Conservation (phyloP, 2,113 vertebrate species). For the Neopipo cinnamomea region DNA sequence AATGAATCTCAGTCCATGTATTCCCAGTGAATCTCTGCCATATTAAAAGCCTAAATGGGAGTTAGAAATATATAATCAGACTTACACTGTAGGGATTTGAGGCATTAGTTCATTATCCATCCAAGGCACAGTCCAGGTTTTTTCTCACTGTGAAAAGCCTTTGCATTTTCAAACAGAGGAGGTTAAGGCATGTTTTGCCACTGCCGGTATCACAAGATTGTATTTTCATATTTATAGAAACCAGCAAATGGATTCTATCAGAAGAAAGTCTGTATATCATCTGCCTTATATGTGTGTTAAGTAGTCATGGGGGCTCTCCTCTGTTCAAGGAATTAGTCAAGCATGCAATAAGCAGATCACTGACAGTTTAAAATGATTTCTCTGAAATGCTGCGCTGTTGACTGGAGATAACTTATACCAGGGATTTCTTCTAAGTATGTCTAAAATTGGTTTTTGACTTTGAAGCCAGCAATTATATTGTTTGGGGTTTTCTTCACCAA, state of each 20-base stretch:
- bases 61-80: constrained; percentile 9
- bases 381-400: neutral
- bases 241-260: neutral
- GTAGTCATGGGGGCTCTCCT: constrained; percentile 18
- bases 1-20: constrained; percentile 4
- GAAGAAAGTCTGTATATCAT: neutral
- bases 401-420: neutral
- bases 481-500: neutral
- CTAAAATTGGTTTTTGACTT: neutral
- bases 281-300: neutral
- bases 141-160: neutral
- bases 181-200: neutral
- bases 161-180: constrained; percentile 7
- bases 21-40: constrained; percentile 14
- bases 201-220: neutral
- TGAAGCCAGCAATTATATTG: neutral
- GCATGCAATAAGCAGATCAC: constrained; percentile 17
- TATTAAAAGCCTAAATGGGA: neutral
- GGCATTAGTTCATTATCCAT: neutral
- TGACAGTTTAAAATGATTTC: constrained; percentile 24
- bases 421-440: neutral
- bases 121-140: neutral
- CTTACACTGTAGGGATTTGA: neutral
- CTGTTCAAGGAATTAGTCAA: constrained; percentile 24
- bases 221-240: constrained; percentile 32